A percentile compares a stretch with the other conserved stretches of the same genome.
These are phyloP conservation scores for Andrena cerasifolii DNA, from an alignment of 1,140 invertebrate species.

Conservation along the genomic window DNA sequence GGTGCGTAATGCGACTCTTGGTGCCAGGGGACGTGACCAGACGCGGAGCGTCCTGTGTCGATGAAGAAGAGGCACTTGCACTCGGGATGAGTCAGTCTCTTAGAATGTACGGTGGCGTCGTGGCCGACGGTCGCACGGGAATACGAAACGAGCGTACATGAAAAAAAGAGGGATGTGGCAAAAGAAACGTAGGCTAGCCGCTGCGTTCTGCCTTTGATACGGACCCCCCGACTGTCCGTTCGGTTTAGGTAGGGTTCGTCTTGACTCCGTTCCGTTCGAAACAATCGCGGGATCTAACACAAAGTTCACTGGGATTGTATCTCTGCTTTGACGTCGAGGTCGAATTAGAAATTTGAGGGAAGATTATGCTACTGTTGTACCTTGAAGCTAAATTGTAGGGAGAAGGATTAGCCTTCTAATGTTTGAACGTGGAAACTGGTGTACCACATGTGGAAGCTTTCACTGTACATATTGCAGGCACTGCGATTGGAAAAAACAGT, in stretches of 20 bases:
- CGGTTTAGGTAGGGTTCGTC: not conserved
- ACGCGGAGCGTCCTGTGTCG: constrained; percentile 71
- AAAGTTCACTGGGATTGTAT: too few species aligned
- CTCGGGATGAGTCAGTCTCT: constrained; percentile 73
- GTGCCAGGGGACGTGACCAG: constrained; percentile 74
- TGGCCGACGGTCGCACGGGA: constrained; percentile 57
- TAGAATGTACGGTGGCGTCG: constrained; percentile 72
- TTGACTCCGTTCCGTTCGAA: too few species aligned
- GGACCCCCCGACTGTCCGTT: constrained; percentile 5
- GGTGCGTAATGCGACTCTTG: constrained; percentile 72
- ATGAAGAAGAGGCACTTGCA: constrained; percentile 72
- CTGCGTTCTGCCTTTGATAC: constrained; percentile 17
- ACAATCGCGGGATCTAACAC: too few species aligned
- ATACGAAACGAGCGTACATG: constrained; percentile 69
- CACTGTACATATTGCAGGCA: constrained; percentile 21
- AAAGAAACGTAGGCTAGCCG: constrained; percentile 45
- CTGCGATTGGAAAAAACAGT: not conserved
- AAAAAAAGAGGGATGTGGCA: constrained; percentile 57
- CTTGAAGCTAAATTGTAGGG: too few species aligned
- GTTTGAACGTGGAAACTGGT: too few species aligned
- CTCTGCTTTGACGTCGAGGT: too few species aligned
- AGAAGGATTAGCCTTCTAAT: too few species aligned
- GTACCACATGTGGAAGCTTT: constrained; percentile 34
- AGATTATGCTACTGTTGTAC: too few species aligned
- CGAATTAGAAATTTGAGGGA: too few species aligned